Base-by-base conservation (phyloP, 2,888 invertebrate species). In the Nomada flava region DNA sequence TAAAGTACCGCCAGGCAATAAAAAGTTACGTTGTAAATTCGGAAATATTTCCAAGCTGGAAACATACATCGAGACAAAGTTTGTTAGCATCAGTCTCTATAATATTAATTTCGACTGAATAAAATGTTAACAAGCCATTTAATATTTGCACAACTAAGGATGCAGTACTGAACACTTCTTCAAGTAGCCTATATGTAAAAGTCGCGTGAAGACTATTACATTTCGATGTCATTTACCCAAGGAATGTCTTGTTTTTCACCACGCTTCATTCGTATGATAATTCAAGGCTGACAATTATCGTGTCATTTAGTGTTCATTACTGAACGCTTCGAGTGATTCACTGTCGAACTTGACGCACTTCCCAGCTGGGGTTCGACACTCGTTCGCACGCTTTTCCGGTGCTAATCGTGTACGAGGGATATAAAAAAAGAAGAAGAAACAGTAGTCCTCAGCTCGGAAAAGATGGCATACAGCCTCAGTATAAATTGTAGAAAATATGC, bases 231-330 rank as follows among this genome's bases (percentile, higher is more conserved):
- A 44, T 47, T 47, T 47, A 15, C 47, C 47, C 47, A 47, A 47
- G 18, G 4, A 9, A 59, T 65, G 29, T 67, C 50, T 10, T 26
- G 60, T 68, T 78, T 52, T 53, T 59, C 55, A 9, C 23, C 44
- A 47, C 50, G 23, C 15, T 65, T 44, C 64, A 60, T 74, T 67
- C 76, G 36, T 67, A 76, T 67, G 67, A 50, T 62, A 71, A 76
- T 76, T 55, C 76, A 76, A 79, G 65, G 67, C 57, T 60, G n/a
- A 23, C 26, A 55, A 70, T 79, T 79, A 79, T 55, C 79, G 13
- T 76, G 15, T 9, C 29, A 15, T 65, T 71, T 63, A 60, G 47
- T 63, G 26, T 52, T 23, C 29, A 53, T 72, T 60, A 63, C 10
- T 18, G 15, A 74, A 57, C 26, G 15, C 7, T 23, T 23, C 47